Evolutionary conservation across 2,797 vertebrate species (phyloP).

Genomic region (Onychomys leucogaster): DNA sequence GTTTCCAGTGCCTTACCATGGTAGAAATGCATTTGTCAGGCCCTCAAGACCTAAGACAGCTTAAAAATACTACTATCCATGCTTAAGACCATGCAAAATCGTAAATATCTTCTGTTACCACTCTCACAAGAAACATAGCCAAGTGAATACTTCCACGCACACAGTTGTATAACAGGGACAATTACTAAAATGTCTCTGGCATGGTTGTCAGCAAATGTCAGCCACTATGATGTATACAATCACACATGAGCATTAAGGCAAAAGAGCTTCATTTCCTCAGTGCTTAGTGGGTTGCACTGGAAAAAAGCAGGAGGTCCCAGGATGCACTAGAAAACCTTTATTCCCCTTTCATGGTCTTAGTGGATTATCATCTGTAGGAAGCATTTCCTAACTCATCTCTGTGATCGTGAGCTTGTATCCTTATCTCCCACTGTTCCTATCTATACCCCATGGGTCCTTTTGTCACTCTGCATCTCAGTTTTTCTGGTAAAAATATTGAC

Average conservation of each 20-base stretch:
- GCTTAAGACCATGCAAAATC: constrained; percentile 66
- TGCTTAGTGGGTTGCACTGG: not conserved
- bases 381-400: not conserved
- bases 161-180: not conserved
- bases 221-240: not conserved
- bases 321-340: not conserved
- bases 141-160: constrained; percentile 55
- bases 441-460: not conserved
- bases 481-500: constrained; percentile 2
- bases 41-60: constrained; percentile 71
- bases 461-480: not conserved
- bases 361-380: not conserved
- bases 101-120: constrained; percentile 61
- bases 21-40: constrained; percentile 80
- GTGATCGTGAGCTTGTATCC: not conserved
- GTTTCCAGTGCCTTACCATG: constrained; percentile 53
- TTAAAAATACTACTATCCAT: constrained; percentile 78
- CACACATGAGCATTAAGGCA: not conserved
- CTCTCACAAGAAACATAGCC: constrained; percentile 63
- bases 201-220: constrained; percentile 14
- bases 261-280: not conserved
- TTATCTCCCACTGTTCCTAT: not conserved
- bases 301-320: not conserved
- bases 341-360: not conserved
- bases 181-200: constrained; percentile 6